Base-by-base conservation (phyloP, 1,140 invertebrate species). In the Grapholita molesta region DNA sequence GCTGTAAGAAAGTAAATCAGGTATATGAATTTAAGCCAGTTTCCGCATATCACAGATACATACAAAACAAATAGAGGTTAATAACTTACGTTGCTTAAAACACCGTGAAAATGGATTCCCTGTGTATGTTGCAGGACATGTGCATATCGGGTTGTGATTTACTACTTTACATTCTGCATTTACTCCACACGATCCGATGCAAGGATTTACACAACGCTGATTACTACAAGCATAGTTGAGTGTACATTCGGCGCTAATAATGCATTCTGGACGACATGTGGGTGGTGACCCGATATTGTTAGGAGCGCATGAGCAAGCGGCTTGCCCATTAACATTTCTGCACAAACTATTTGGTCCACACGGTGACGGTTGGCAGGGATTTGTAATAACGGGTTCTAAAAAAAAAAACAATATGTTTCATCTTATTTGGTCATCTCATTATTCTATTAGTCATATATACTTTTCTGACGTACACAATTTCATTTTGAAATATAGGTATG, bases 71-170 rank as follows among this genome's bases (percentile, higher is more conserved):
- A 48, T 5, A 48, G 7, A 30, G 0, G 8, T 48, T 48, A 21
- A 65, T 79, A 83, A 88, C 86, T 72, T 89, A 93, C 93, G 93
- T 93, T 94, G 89, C 85, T 89, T 91, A 69, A 91, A 93, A 76
- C 94, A 95, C 73, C 92, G 82, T 66, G 90, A 86, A 79, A 94
- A 95, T 67, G 95, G 94, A 92, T 95, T 94, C 64, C 95, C 95
- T 24, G 93, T 92, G 69, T 91, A 93, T 28, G 88, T 84, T 9
- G 78, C 78, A 67, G 93, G 93, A 84, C 95, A 96, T 64, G 90
- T 93, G 78, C 95, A 95, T 67, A 95, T 94, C 21, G 95, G 94
- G 79, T 93, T 93, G 75, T 95, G 95, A 78, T 94, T 94, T n/a
- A 94, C 91, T 3, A 95, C 94, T 85, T 93, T 91, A 75, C 95